A percentile compares a stretch with the other conserved stretches of the same genome.
Conservation (phyloP, 2,888 invertebrate species). For the Odiellus spinosus region DNA sequence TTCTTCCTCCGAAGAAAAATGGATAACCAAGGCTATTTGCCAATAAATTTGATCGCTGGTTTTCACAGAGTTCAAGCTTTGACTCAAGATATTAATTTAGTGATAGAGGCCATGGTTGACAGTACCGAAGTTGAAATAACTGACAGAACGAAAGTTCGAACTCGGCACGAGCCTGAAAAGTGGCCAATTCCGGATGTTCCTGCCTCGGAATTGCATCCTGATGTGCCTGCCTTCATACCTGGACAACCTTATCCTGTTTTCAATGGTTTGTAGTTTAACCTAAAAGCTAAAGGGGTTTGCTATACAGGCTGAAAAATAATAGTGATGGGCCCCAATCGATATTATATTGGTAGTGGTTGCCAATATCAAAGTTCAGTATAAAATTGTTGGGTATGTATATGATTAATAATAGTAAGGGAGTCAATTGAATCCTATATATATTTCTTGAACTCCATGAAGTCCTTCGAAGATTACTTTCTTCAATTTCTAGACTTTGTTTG, state of each 20-base stretch:
- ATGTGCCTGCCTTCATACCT: slow-evolving; percentile 13
- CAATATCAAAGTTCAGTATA: too few relatives aligned
- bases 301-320: neutral
- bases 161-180: slow-evolving; percentile 55
- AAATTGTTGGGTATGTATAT: too few relatives aligned
- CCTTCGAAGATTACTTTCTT: too few relatives aligned
- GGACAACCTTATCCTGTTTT: slow-evolving; percentile 9
- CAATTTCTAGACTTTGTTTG: too few relatives aligned
- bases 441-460: too few relatives aligned
- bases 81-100: slow-evolving; percentile 64
- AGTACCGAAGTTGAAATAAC: slow-evolving; percentile 68
- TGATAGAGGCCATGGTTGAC: slow-evolving; percentile 56
- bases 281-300: neutral
- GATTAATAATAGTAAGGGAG: too few relatives aligned
- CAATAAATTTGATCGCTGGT: slow-evolving; percentile 81
- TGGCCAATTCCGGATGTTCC: slow-evolving; percentile 50
- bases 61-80: slow-evolving; percentile 84
- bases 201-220: slow-evolving; percentile 12
- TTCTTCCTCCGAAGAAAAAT: slow-evolving; percentile 94
- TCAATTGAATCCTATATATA: too few relatives aligned
- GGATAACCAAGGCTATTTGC: slow-evolving; percentile 83
- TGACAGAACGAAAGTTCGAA: slow-evolving; percentile 59
- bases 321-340: too few relatives aligned
- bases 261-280: neutral
- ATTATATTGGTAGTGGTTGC: too few relatives aligned